phyloP scores from a whole-genome alignment of 1,140 invertebrate species.

The Solenopsis invicta region DNA sequence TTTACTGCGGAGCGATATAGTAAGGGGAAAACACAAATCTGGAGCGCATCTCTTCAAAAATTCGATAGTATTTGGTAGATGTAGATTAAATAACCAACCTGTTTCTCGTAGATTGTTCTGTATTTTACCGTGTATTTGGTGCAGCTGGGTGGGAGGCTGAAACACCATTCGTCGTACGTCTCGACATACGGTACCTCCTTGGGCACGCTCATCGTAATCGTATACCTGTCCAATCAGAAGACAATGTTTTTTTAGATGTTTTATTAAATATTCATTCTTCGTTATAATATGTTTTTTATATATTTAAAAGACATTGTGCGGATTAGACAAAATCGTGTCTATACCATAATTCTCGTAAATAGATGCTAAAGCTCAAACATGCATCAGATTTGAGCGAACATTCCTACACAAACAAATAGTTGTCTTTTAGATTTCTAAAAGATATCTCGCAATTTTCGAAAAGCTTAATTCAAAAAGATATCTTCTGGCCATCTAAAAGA shows the following conservation, averaged over 20 bases:
- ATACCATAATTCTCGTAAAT: too few relatives aligned
- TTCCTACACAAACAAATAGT: too few relatives aligned
- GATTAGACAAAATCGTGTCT: too few relatives aligned
- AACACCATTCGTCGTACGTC: conserved; percentile 93
- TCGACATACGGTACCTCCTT: conserved; percentile 93
- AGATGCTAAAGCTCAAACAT: too few relatives aligned
- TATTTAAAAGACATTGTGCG: too few relatives aligned
- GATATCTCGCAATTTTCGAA: too few relatives aligned
- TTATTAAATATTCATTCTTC: too few relatives aligned
- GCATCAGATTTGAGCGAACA: too few relatives aligned
- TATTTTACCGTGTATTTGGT: conserved; percentile 94
- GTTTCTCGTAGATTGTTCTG: conserved; percentile 90
- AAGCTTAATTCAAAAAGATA: too few relatives aligned
- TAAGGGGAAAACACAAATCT: neutral
- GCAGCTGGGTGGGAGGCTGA: conserved; percentile 94
- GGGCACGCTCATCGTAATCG: conserved; percentile 90
- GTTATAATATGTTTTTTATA: too few relatives aligned
- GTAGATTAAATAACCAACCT: conserved; percentile 82
- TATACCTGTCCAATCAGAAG: conserved; percentile 88
- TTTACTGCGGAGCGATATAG: neutral
- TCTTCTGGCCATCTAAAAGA: too few relatives aligned
- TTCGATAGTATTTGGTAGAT: neutral
- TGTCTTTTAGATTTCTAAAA: too few relatives aligned
- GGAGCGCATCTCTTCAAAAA: neutral
- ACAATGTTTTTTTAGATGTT: neutral